These are phyloP conservation scores for Siphlonurus alternatus DNA, from an alignment of 2,888 invertebrate species.

Conservation along the genomic window DNA sequence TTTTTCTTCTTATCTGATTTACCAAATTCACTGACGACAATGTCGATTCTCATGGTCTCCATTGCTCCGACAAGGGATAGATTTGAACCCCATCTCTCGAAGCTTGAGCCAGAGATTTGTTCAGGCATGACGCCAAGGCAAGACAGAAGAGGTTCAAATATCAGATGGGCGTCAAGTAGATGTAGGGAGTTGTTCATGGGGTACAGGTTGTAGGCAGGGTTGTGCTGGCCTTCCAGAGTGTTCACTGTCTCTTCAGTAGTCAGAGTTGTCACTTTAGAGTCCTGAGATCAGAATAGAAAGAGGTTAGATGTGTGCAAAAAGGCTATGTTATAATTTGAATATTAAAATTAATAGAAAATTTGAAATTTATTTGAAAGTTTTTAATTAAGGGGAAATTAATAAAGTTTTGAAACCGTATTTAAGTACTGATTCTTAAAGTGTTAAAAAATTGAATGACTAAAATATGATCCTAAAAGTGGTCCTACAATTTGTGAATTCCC, in stretches of 20 bases:
- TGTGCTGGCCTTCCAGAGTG: slow-evolving; percentile 26
- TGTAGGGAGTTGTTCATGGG: slow-evolving; percentile 68
- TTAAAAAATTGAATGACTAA: too few relatives aligned
- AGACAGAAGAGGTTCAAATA: slow-evolving; percentile 79
- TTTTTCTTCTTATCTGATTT: slow-evolving; percentile 6
- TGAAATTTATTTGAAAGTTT: too few relatives aligned
- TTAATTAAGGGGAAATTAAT: too few relatives aligned
- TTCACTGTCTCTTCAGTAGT: slow-evolving; percentile 26
- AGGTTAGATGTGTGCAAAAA: not conserved
- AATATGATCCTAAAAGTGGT: too few relatives aligned
- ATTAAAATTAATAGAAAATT: not conserved
- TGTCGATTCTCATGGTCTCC: slow-evolving; percentile 80
- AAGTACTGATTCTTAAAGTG: too few relatives aligned
- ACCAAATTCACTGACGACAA: slow-evolving; percentile 79
- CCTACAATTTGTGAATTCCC: too few relatives aligned
- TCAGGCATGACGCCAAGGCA: slow-evolving; percentile 83
- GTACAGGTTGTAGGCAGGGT: slow-evolving; percentile 43
- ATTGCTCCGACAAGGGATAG: slow-evolving; percentile 67
- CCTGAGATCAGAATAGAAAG: slow-evolving; percentile 22
- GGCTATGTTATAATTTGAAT: not conserved
- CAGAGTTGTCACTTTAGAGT: slow-evolving; percentile 28
- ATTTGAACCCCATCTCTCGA: slow-evolving; percentile 80
- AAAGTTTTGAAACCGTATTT: too few relatives aligned
- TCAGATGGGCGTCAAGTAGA: slow-evolving; percentile 80
- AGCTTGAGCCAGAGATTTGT: slow-evolving; percentile 49